Conservation (phyloP, 2,888 invertebrate species). For the Halictus quadricinctus region DNA sequence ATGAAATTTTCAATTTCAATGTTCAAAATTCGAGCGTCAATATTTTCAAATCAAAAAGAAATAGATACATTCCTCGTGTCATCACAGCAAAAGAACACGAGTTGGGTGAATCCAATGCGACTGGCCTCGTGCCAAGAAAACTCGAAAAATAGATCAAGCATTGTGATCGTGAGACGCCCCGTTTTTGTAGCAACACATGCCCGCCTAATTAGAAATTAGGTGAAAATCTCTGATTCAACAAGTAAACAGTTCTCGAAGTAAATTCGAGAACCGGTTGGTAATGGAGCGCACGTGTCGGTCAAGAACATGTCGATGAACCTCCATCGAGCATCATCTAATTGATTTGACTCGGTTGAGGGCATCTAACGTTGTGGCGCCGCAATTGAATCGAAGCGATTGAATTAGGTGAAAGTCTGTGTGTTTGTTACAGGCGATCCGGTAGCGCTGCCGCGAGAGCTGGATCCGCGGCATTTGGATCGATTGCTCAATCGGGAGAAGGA, state of each 20-base stretch:
- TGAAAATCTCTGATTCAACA: background rate
- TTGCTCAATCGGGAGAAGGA: conserved; percentile 14
- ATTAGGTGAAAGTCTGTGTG: conserved; percentile 46
- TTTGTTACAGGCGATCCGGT: conserved; percentile 59
- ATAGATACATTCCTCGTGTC: background rate
- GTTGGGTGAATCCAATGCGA: background rate
- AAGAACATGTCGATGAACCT: conserved; percentile 8
- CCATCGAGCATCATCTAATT: conserved; percentile 31
- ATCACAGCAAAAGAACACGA: background rate
- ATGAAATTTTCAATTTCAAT: no score
- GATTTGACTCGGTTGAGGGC: conserved; percentile 38
- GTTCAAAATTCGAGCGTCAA: background rate
- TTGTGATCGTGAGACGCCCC: background rate
- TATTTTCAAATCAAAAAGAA: background rate
- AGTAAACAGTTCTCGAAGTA: background rate
- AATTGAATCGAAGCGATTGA: conserved; percentile 60
- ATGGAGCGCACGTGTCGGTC: conserved; percentile 1
- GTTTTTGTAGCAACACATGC: background rate
- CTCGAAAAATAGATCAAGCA: background rate
- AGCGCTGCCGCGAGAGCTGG: conserved; percentile 55
- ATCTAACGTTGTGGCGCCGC: conserved; percentile 28
- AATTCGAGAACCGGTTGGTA: background rate
- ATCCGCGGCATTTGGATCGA: conserved; percentile 78
- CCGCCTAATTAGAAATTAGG: background rate
- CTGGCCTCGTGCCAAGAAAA: background rate